A percentile compares a stretch with the other conserved stretches of the same genome.
Evolutionary conservation across 2,888 invertebrate genomes (phyloP).

Genomic region (Phorcus lineatus): DNA sequence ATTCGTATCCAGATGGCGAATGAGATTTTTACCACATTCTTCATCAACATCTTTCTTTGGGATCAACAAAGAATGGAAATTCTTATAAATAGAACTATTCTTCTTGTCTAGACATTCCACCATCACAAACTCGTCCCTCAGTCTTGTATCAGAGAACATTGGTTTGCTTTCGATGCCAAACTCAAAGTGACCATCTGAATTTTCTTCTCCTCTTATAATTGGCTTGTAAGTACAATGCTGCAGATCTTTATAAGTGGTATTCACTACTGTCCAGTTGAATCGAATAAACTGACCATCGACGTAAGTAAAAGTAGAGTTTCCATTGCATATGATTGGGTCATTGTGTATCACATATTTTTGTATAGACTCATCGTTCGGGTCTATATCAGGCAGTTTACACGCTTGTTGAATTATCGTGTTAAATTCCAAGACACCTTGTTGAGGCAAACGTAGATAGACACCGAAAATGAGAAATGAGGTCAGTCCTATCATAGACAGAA

Average conservation of each 20-base stretch:
- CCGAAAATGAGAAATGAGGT: no score
- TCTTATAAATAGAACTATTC: slow-evolving; percentile 42
- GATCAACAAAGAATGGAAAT: slow-evolving; percentile 51
- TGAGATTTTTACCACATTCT: neutral
- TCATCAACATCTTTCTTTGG: neutral
- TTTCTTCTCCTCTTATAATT: neutral
- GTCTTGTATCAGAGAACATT: slow-evolving; percentile 22
- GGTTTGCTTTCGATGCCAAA: neutral
- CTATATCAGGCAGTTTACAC: neutral
- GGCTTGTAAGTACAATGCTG: neutral
- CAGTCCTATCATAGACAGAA: no score
- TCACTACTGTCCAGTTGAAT: slow-evolving; percentile 15
- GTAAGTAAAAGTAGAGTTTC: neutral
- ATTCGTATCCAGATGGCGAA: neutral
- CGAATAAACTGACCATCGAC: neutral
- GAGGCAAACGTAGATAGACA: no score
- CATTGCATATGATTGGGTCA: neutral
- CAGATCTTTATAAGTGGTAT: neutral
- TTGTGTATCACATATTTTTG: neutral
- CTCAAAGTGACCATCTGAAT: neutral
- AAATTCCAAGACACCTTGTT: no score
- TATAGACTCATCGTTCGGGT: neutral
- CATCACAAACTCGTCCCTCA: slow-evolving; percentile 45
- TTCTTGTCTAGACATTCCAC: slow-evolving; percentile 42
- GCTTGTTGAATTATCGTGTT: no score